Base-by-base conservation (phyloP, 1,140 invertebrate genomes). In the Zeugodacus cucurbitae region DNA sequence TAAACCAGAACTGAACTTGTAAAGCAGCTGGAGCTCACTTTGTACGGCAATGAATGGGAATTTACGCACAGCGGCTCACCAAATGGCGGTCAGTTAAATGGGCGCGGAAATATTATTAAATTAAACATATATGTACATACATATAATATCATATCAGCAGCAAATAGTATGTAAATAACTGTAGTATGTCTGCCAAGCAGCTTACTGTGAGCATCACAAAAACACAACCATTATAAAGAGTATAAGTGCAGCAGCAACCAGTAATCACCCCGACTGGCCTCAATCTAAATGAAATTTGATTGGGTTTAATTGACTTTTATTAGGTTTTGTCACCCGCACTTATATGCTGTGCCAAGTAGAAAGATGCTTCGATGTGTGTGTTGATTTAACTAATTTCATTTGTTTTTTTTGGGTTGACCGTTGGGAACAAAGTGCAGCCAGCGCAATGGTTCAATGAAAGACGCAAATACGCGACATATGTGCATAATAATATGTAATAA, bases 231-330 rank as follows among this genome's bases (percentile, higher is more conserved):
- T 67, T 74, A 74, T n/a, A 7, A n/a, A n/a, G 20, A 7, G 3
- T 67, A 32, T 41, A 74, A 22, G 22, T 41, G 44, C 17, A 8
- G 17, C 14, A n/a, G 37, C 44, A 82, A n/a, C n/a, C n/a, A 11
- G 41, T 82, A 48, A 48, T 82, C 74, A 82, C 74, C 74, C 74
- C 48, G 74, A 44, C n/a, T 82, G 74, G 74, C 74, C 74, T 82
- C 74, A 48, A 82, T 82, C 74, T 82, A 82, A 82, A 82, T 82
- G 74, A 82, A 82, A 48, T 82, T 82, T 82, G 41, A 82, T 82
- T 82, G 74, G 48, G 44, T 82, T 82, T 82, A 82, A 82, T 82
- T 82, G n/a, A 82, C 74, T 82, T 82, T 82, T 82, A 82, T 82
- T 82, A 82, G 7, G n/a, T 82, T 82, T 82, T 82, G 41, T 82